Evolutionary conservation across 2,797 vertebrate genomes (phyloP).

Genomic region (Myotis pilosus): DNA sequence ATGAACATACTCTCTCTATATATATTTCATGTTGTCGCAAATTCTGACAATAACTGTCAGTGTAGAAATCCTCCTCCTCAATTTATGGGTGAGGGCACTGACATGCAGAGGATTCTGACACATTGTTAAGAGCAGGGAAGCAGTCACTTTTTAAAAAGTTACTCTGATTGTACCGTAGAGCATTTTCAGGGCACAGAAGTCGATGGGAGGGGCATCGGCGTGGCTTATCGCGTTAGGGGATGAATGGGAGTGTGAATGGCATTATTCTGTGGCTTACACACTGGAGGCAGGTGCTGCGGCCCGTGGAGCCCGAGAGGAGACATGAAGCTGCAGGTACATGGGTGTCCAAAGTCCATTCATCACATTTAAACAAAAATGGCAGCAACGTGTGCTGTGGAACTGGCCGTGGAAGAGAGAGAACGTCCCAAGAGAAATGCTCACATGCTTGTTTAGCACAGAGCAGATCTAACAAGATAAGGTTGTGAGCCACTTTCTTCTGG

Average conservation of each 20-base stretch:
- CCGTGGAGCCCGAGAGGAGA: not conserved
- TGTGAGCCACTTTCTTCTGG: not conserved
- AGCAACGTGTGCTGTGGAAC: not conserved
- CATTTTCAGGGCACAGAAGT: not conserved
- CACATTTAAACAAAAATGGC: constrained; percentile 32
- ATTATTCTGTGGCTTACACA: not conserved
- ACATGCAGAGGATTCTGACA: not conserved
- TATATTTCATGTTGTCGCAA: not conserved
- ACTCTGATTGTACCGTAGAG: not conserved
- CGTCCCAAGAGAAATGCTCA: constrained; percentile 45
- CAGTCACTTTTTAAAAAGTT: not conserved
- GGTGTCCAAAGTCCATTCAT: not conserved
- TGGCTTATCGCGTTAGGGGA: not conserved
- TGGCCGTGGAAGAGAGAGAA: not conserved
- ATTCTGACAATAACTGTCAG: not conserved
- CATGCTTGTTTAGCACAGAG: not conserved
- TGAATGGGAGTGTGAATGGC: too few relatives aligned
- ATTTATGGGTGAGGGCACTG: not conserved
- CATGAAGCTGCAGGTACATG: not conserved
- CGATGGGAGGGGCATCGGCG: not conserved
- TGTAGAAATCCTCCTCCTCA: not conserved
- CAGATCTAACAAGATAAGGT: constrained; percentile 41
- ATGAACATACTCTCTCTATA: not conserved
- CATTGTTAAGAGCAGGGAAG: not conserved
- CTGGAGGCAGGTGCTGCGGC: not conserved